Evolutionary conservation across 2,113 vertebrate species (phyloP).

Genomic region (Aviceda subcristata): DNA sequence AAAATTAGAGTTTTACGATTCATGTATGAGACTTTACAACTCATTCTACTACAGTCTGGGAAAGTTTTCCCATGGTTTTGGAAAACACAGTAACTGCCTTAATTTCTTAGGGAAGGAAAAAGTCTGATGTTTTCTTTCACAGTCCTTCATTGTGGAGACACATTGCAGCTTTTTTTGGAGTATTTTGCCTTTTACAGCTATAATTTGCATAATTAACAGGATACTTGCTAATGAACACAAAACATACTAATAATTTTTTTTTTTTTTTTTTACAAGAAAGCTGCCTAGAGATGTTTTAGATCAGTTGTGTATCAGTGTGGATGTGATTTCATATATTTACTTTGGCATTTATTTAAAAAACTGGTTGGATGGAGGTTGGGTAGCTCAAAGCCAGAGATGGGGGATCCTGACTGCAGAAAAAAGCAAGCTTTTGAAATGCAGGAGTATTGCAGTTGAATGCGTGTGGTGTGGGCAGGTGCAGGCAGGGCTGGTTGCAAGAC

Average conservation of each 20-base stretch:
- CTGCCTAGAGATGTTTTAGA: background rate
- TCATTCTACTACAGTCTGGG: background rate
- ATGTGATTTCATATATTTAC: background rate
- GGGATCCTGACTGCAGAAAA: background rate
- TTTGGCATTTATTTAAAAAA: background rate
- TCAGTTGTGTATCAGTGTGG: background rate
- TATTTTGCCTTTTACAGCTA: background rate
- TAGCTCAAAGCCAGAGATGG: background rate
- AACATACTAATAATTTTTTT: background rate
- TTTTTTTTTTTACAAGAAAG: background rate
- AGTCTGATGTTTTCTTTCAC: background rate
- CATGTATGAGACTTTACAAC: background rate
- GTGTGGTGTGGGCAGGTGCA: background rate
- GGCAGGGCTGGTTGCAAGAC: background rate
- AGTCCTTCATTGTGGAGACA: background rate
- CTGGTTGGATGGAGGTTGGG: background rate
- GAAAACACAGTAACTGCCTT: background rate
- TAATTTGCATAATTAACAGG: background rate
- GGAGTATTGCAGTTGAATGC: background rate
- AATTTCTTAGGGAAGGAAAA: background rate
- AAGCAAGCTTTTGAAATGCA: background rate
- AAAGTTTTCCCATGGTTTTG: background rate
- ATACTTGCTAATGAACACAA: background rate
- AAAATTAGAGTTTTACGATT: constrained; percentile 7
- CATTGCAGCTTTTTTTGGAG: background rate